These are phyloP conservation scores for Tauraco erythrolophus DNA, from an alignment of 2,113 vertebrate genomes.

Conservation along the genomic window DNA sequence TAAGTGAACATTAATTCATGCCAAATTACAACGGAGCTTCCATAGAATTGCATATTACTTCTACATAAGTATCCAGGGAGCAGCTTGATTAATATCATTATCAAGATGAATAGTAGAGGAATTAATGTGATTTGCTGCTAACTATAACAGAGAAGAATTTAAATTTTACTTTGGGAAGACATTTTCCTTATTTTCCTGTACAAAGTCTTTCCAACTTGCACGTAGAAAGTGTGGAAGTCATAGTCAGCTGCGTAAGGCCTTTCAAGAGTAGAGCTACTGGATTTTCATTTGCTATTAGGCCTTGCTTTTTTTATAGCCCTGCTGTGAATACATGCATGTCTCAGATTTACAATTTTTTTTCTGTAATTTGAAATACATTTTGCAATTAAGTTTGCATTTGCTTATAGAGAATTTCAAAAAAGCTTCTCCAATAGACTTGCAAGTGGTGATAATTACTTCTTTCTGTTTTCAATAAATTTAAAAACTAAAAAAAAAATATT, in stretches of 20 bases:
- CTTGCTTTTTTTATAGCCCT: not conserved
- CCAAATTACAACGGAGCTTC: slow-evolving; percentile 27
- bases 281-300: not conserved
- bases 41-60: slow-evolving; percentile 11
- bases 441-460: not conserved
- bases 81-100: slow-evolving; percentile 57
- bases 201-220: not conserved
- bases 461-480: not conserved
- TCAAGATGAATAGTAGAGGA: slow-evolving; percentile 40
- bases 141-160: slow-evolving; percentile 15
- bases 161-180: slow-evolving; percentile 55
- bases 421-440: not conserved
- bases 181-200: not conserved
- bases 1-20: slow-evolving; percentile 58
- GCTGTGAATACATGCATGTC: not conserved
- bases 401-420: not conserved
- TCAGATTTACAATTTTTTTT: not conserved
- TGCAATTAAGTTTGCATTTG: not conserved
- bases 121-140: slow-evolving; percentile 62
- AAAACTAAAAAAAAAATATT: not conserved
- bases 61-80: slow-evolving; percentile 1
- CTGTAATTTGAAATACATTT: not conserved
- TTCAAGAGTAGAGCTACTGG: not conserved
- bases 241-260: not conserved
- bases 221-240: not conserved